Percentiles rank a stretch among this genome's conserved stretches.
Evolutionary conservation across 2,888 invertebrate genomes (phyloP).

Genomic region (Eupithecia insigniata): DNA sequence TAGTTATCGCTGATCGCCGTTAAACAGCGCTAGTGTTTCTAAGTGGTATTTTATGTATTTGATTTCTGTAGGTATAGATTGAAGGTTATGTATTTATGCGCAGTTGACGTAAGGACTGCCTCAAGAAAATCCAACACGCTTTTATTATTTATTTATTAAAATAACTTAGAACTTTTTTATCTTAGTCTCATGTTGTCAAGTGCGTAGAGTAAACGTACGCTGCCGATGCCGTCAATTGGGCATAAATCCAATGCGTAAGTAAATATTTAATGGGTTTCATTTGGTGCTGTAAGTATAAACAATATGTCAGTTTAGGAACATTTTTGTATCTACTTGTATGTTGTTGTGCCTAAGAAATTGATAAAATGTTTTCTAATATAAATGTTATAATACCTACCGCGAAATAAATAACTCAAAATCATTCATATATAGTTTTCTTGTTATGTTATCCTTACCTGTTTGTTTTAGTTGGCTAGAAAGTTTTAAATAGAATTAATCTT

Average conservation of each 20-base stretch:
- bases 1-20: not conserved
- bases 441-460: slow-evolving; percentile 3
- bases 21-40: not conserved
- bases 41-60: not conserved
- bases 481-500: not conserved
- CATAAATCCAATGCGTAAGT: slow-evolving; percentile 35
- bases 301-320: not conserved
- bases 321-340: not conserved
- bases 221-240: slow-evolving; percentile 34
- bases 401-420: slow-evolving; percentile 24
- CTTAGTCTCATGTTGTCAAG: slow-evolving; percentile 18
- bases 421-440: slow-evolving; percentile 23
- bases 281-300: not conserved
- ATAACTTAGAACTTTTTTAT: not conserved
- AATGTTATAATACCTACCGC: not conserved
- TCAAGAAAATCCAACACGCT: slow-evolving; percentile 4
- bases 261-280: slow-evolving; percentile 10
- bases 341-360: not conserved
- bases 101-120: slow-evolving; percentile 28
- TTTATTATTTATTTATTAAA: not conserved
- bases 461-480: not conserved
- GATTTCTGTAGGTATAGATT: slow-evolving; percentile 4
- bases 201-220: slow-evolving; percentile 18
- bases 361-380: not conserved
- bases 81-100: slow-evolving; percentile 28